Base-by-base conservation (phyloP, 1,140 invertebrate species). In the Kradibia gibbosae region DNA sequence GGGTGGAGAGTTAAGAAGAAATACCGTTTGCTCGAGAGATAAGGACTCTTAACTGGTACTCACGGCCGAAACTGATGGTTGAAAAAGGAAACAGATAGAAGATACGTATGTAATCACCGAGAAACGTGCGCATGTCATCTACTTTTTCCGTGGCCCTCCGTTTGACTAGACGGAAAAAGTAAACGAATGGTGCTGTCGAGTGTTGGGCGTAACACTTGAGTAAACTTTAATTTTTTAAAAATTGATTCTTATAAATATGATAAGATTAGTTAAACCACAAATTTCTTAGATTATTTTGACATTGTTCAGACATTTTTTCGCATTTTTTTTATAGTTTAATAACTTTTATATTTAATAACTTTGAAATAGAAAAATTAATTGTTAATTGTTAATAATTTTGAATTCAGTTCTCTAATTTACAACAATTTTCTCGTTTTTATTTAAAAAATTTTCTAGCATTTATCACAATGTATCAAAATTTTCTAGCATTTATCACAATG, bases 1-100 rank as follows among this genome's bases (percentile, higher is more conserved):
- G 39, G 4, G n/a, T 11, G 42, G 48, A 42, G 28, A 36, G 48
- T 55, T 80, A 74, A 80, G 79, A 74, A 80, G 79, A 74, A 74
- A 74, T 74, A 71, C 79, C 71, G 42, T 34, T 53, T 71, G 76
- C 25, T 62, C 39, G 50, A 8, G 48, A 80, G 78, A 80, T 80
- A 80, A 80, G 79, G 79, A 53, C 57, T 65, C 42, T 80, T 73
- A 57, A 65, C 71, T 45, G 42, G n/a, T 28, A 17, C 39, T 45
- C 22, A 7, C 4, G 42, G 2, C 13, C 13, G 73, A 25, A 34
- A 31, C 25, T 13, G 25, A 1, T 45, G 11, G 48, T 7, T 45
- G 13, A 31, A 11, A 20, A 20, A 48, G 25, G 60, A 28, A 13
- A n/a, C n/a, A 20, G 55, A 45, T 25, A 42, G 39, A 31, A 28